Evolutionary conservation across 2,797 vertebrate genomes (phyloP), one percentile per base, ranked within the genome.

Genomic region (Syngnathus acus): DNA sequence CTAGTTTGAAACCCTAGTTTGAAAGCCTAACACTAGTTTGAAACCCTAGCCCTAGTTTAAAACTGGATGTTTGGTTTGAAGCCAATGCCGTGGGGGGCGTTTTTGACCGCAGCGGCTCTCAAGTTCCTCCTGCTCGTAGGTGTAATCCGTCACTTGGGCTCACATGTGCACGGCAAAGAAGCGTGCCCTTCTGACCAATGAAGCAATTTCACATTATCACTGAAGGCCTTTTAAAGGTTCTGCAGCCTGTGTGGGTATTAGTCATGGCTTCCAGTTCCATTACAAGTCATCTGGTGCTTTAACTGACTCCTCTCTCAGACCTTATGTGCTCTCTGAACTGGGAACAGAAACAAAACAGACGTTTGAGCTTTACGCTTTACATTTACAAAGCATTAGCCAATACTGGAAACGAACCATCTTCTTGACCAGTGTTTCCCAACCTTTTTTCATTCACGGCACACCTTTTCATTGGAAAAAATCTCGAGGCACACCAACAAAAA

Each of bases 191-290:
- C 82, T 80, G 75, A 78, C 79, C 83, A 81, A 68, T 69, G 70
- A 74, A 73, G 75, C 77, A 79, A 64, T 77, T 81, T 70, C 70
- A 79, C 79, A 86, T 85, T 78, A 87, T 71, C 77, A 76, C 76
- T 75, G 79, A 59, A 72, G 79, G 79, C 57, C 80, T 77, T 90
- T 88, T 81, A 86, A 88, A 86, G 81, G 86, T 89, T 87, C 81
- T 85, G 81, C 83, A 81, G 85, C 84, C 82, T 75, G 71, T 6
- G 26, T 71, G 74, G 76, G 85, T 85, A 90, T 91, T 91, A 91
- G 90, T 91, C 89, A 91, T 79, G 86, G 86, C 73, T 84, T 82
- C 82, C 89, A 88, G 86, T 90, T 90, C 88, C 87, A 91, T 91
- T 91, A 87, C 87, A 83, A 87, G 83, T 79, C 84, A 75, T 81